Evolutionary conservation across 2,797 vertebrate genomes (phyloP), one percentile per base, ranked within the genome.

Genomic region (Anolis apletophallus): DNA sequence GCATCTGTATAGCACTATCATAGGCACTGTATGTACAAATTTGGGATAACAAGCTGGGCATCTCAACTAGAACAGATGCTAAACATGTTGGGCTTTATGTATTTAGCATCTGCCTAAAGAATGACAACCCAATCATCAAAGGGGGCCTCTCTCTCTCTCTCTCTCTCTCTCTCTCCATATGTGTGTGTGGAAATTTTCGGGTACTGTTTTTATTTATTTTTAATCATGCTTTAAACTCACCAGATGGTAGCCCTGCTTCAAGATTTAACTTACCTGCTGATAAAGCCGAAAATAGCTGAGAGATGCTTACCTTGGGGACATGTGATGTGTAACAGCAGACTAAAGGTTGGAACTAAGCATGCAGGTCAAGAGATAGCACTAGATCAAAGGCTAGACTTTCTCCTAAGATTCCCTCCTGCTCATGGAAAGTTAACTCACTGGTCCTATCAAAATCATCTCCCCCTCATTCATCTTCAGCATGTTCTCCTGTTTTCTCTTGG

Each of bases 181-280:
- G 17, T 59, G 17, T 59, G 29, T 75, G 34, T 46, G 32, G 6
- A 19, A 17, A 9, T 36, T 57, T 57, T 57, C 6, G 32, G 69
- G 34, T 34, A 72, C n/a, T 72, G 34, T 19, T 72, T 72, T 36
- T 36, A 34, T 40, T 72, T 72, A 21, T 72, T 72, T 72, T 72
- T 19, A 72, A 72, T 55, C 54, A 4, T 46, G 69, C 36, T 86
- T 81, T 81, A 86, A 36, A 34, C 11, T 40, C 57, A 9, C 57
- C 85, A 81, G 57, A 54, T 74, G 78, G 57, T 52, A 52, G 50
- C 5, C 8, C 23, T 86, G 64, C 10, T 17, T 74, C 14, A 23
- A 81, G 85, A 74, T 54, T 40, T 29, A 21, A 64, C 32, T 67
- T 64, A 86, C 59, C 46, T 86, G 78, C 46, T 86, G 40, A 86